Base-by-base conservation (phyloP, 2,888 invertebrate genomes). In the Acronicta aceris region DNA sequence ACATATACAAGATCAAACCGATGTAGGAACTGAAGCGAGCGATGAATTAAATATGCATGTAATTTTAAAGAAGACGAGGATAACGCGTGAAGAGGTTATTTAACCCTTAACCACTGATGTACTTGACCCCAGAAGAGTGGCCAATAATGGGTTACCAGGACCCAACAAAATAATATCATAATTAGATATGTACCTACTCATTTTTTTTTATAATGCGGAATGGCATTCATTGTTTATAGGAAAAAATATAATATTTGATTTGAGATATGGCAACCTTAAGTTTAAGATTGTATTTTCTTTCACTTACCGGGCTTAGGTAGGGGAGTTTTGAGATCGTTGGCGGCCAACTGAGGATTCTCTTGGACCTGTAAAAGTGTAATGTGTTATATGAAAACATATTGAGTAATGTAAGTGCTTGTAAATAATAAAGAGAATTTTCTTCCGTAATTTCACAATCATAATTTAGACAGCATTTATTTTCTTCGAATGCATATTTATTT, bases 281-380 rank as follows among this genome's bases (percentile, higher is more conserved):
- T 1, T 36, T 43, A 45, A 53, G 42, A 27, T 40, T 33, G 25
- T n/a, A 38, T 52, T 45, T 67, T 33, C 12, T 59, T 12, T 50
- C 66, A 92, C 94, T 94, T 89, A 94, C 94, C 93, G 80, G 93
- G 90, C 79, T 93, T 94, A 59, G 92, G 85, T 68, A 90, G 85
- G 73, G 92, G 89, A 68, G 91, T 80, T 92, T 93, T 94, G 91
- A 93, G 92, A 89, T 93, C 93, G 88, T 87, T 91, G 87, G 79
- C 89, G 65, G 84, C 82, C 73, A 89, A 81, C 81, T 91, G 93
- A 62, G 93, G 91, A 59, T 90, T 92, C 83, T 93, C 94, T 86
- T 94, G 94, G 78, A 94, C 93, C 94, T 94, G 84, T 8, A 71
- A 77, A 74, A 27, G 17, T 57, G 38, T 67, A 59, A 49, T 33